Conservation (phyloP, 2,888 invertebrate species). For the Calephelis perditalis region DNA sequence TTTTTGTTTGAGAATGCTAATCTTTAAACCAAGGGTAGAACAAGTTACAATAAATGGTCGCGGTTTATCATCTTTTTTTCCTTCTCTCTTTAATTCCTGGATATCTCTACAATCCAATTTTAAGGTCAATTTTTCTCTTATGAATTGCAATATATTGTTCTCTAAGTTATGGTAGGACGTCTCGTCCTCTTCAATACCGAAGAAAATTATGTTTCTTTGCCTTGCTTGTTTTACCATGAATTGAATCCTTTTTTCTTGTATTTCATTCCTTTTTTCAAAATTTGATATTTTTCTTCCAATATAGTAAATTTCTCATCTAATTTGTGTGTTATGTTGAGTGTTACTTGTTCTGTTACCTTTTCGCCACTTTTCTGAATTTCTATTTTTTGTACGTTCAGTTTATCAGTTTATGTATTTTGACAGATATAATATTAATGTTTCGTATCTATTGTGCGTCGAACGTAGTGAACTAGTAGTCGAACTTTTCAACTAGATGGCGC, state of each 20-base stretch:
- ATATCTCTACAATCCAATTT: background rate
- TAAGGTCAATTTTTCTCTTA: slow-evolving; percentile 16
- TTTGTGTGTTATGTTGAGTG: too few species aligned
- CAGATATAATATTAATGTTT: too few species aligned
- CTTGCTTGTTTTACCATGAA: slow-evolving; percentile 27
- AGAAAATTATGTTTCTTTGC: slow-evolving; percentile 25
- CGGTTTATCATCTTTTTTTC: background rate
- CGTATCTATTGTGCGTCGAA: too few species aligned
- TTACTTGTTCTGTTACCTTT: too few species aligned
- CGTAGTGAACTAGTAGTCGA: too few species aligned
- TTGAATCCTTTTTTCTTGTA: slow-evolving; percentile 24
- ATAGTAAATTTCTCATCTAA: too few species aligned
- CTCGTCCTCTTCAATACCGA: slow-evolving; percentile 24
- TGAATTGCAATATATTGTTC: slow-evolving; percentile 16
- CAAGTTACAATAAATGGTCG: slow-evolving; percentile 13
- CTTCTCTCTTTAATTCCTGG: slow-evolving; percentile 9
- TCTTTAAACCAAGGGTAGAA: slow-evolving; percentile 17
- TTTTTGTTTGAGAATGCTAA: slow-evolving; percentile 19
- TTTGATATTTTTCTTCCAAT: slow-evolving; percentile 21
- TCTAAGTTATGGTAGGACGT: slow-evolving; percentile 21
- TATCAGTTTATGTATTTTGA: too few species aligned
- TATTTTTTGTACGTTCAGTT: too few species aligned
- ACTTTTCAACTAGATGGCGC: too few species aligned
- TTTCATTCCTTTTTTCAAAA: slow-evolving; percentile 19
- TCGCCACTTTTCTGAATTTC: too few species aligned